A percentile compares a stretch with the other conserved stretches of the same genome.
Conservation (phyloP, 2,797 vertebrate species). For the Apodemus agrarius region DNA sequence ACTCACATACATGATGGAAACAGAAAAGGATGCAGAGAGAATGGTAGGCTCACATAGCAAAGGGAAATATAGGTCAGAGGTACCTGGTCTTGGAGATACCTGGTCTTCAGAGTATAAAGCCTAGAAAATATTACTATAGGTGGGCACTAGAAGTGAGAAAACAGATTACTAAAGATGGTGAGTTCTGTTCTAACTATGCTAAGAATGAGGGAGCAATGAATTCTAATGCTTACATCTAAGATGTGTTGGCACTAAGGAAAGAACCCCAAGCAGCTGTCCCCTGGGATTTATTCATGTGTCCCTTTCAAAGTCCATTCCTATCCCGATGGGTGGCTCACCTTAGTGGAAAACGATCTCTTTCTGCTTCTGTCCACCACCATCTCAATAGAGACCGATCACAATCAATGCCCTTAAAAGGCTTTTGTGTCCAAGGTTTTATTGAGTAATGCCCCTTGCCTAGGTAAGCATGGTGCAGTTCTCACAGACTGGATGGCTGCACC, state of each 20-base stretch:
- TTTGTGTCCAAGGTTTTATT: constrained; percentile 62
- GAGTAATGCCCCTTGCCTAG: constrained; percentile 38
- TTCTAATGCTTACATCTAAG: background rate
- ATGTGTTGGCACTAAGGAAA: background rate
- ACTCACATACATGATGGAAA: background rate
- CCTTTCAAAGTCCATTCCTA: background rate
- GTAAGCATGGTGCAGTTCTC: constrained; percentile 18
- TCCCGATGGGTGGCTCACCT: background rate
- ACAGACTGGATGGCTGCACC: constrained; percentile 73
- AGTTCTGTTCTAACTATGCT: background rate
- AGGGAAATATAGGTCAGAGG: constrained; percentile 8
- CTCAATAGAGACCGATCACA: constrained; percentile 32
- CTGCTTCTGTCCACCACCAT: background rate
- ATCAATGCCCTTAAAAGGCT: constrained; percentile 57
- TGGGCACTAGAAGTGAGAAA: background rate
- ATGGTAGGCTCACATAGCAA: background rate
- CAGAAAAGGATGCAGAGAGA: background rate
- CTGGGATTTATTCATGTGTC: background rate
- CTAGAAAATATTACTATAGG: background rate
- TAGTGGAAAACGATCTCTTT: background rate
- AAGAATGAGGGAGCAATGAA: background rate
- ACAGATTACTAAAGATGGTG: background rate
- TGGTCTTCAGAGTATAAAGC: background rate
- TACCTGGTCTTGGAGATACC: background rate
- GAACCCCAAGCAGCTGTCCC: background rate